These are phyloP conservation scores for Tenodera sinensis DNA, from an alignment of 2,888 invertebrate species.

Conservation along the genomic window DNA sequence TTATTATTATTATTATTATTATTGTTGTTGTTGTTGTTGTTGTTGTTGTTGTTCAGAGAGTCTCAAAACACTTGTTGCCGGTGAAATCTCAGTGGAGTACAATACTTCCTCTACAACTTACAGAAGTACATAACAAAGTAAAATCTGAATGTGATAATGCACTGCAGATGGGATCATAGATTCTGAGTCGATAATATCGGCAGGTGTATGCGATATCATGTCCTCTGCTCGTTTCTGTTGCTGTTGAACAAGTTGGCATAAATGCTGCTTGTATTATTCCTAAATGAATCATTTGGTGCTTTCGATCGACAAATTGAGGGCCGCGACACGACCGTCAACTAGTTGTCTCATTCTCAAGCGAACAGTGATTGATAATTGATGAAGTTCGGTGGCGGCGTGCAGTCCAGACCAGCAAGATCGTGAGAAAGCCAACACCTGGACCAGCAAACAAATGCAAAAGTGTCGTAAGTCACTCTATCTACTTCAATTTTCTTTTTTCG, in stretches of 20 bases:
- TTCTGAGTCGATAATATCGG: no score
- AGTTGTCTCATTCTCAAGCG: neutral
- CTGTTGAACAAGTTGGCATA: neutral
- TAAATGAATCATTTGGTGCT: neutral
- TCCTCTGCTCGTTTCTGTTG: neutral
- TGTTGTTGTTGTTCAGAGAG: no score
- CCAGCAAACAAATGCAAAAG: neutral
- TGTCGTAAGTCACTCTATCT: neutral
- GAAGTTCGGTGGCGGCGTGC: neutral
- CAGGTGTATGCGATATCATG: no score
- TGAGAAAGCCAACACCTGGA: neutral
- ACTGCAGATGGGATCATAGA: no score
- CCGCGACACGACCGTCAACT: neutral
- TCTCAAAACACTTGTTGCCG: no score
- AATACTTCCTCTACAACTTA: no score
- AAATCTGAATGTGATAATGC: no score
- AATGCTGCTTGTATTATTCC: neutral
- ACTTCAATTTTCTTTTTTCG: no score
- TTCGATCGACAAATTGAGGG: neutral
- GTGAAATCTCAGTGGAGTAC: no score
- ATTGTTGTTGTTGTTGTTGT: no score
- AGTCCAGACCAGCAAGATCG: neutral
- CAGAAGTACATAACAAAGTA: no score
- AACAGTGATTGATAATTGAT: neutral
- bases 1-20: no score